These are phyloP conservation scores for Cranoglanis bouderius DNA, from an alignment of 2,113 vertebrate species.

Conservation along the genomic window DNA sequence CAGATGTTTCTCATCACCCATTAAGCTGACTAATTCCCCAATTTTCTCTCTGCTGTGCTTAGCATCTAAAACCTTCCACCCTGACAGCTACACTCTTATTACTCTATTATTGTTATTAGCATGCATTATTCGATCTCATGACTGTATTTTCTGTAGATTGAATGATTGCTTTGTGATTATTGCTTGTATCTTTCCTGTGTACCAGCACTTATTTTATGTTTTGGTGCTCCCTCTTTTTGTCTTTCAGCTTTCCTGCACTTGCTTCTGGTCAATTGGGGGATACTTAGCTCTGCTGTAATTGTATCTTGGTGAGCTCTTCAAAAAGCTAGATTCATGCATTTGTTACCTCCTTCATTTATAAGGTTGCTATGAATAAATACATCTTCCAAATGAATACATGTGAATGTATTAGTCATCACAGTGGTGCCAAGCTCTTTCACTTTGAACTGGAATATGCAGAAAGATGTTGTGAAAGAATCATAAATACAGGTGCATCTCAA, in stretches of 20 bases:
- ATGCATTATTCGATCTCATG: neutral
- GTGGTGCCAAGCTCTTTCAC: neutral
- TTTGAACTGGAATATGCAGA: neutral
- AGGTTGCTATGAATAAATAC: neutral
- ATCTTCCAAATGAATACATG: neutral
- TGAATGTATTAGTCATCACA: neutral
- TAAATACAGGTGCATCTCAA: too few relatives aligned
- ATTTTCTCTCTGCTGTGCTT: neutral
- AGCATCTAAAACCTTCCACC: neutral
- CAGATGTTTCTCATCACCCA: constrained; percentile 4
- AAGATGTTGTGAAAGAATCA: neutral
- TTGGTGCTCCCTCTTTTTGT: neutral
- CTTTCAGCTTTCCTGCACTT: neutral
- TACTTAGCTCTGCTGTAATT: neutral
- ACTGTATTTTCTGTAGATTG: neutral
- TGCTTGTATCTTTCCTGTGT: neutral
- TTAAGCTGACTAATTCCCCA: neutral
- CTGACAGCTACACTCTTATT: neutral
- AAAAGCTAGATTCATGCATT: neutral
- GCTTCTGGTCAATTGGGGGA: neutral
- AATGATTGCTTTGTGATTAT: neutral
- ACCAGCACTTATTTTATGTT: neutral
- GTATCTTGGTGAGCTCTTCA: neutral
- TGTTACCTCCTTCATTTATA: neutral
- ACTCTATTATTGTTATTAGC: neutral